These are phyloP conservation scores for Haliclona indistincta DNA, from an alignment of 37 sponge, comb jelly and placozoan genomes.

Conservation along the genomic window DNA sequence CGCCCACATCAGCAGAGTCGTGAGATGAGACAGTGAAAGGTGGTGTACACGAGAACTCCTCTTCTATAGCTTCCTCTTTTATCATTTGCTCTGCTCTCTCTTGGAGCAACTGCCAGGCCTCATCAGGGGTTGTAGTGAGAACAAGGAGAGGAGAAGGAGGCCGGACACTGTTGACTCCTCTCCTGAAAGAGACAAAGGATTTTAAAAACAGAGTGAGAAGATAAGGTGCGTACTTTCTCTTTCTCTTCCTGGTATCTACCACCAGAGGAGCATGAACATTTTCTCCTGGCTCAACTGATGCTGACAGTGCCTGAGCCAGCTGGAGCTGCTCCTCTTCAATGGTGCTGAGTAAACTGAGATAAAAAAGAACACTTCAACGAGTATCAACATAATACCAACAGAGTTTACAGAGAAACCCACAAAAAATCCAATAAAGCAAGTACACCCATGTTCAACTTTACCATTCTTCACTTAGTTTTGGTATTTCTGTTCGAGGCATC, in stretches of 20 bases:
- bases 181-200: too few relatives aligned
- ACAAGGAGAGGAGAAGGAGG: conserved; percentile 3
- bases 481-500: background rate
- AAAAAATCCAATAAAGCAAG: background rate
- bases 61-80: background rate
- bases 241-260: background rate
- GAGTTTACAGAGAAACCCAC: too few relatives aligned
- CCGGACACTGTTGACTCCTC: background rate
- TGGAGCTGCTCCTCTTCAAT: conserved; percentile 59
- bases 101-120: conserved; percentile 12
- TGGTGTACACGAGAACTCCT: background rate
- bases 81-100: conserved; percentile 43
- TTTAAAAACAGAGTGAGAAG: too few relatives aligned
- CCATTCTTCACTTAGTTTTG: too few relatives aligned
- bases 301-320: conserved; percentile 69
- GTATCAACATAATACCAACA: too few relatives aligned
- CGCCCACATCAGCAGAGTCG: too few relatives aligned
- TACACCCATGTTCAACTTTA: too few relatives aligned
- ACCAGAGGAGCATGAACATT: background rate
- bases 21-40: background rate
- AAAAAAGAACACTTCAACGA: too few relatives aligned
- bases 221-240: background rate
- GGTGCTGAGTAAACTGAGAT: conserved; percentile 8
- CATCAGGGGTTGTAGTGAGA: conserved; percentile 11
- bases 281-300: conserved; percentile 23